Base-by-base conservation (phyloP, 2,797 vertebrate species). In the Phoxinus dragarum region DNA sequence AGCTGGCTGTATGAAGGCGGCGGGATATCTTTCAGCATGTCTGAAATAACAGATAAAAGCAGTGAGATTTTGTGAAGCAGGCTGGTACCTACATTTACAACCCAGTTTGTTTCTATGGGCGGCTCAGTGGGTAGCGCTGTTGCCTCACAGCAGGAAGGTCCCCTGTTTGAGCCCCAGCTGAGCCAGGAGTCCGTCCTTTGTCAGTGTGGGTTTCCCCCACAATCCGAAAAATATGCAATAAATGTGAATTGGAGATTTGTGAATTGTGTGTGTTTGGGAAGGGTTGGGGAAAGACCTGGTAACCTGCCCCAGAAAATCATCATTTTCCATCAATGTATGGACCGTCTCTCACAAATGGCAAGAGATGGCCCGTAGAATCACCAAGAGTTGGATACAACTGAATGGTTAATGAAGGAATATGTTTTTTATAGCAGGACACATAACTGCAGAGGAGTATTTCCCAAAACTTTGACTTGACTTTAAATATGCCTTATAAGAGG, bases 1-100 rank as follows among this genome's bases (percentile, higher is more conserved):
- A 54, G 40, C 82, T 87, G 80, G 61, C 68, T 64, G 68, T 42
- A 34, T 61, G 19, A 61, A 77, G 73, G 4, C 2, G 40, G 68
- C 4, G 16, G 5, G 44, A 44, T 56, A 40, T 52, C 78, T 36
- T 16, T 66, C 27, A 10, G 27, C 10, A 16, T 40, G 59, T 67
- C 3, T 84, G 61, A 3, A 59, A 71, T 59, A 40, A 59, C 64
- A 36, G 17, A 56, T 78, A 40, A 59, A 78, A 64, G 27, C 42
- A 40, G 31, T 16, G 5, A 42, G 23, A 68, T 56, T 59, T 54
- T n/a, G 42, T 36, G n/a, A 19, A 78, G 76, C 12, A 42, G 75
- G 54, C 38, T 78, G 76, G 38, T 31, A n/a, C 52, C 23, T 40
- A 42, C 12, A 64, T 79, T 47, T 47, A 36, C 19, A 67, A 21